Evolutionary conservation across 1,140 invertebrate genomes (phyloP), one percentile per base, ranked within the genome.

Genomic region (Sitobion miscanthi): DNA sequence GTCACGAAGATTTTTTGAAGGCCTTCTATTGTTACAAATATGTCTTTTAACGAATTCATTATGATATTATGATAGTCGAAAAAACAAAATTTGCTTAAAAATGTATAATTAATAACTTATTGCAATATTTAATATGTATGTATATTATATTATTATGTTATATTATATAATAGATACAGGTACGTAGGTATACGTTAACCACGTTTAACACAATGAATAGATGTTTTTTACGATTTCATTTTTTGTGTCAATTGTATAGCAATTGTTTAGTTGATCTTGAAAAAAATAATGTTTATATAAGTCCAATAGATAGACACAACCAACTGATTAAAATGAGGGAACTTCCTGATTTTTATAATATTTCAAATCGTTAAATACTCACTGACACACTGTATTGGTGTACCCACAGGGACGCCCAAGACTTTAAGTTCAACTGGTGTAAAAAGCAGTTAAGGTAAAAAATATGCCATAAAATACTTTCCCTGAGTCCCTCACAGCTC

Each of bases 21-120:
- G 87, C 54, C 49, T 89, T 57, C 87, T 89, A 89, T 89, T 89
- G 52, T 89, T 54, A 42, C 9, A 42, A 25, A 57, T 38, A 38
- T 38, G 52, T 25, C 38, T 54, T 89, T 38, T 89, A 54, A 89
- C 57, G 17, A 57, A 30, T 54, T 38, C 14, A 47, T 87, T 23
- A 47, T 11, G 42, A 30, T 86, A 85, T 85, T 85, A 47, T 86
- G 8, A 86, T 47, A 47, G 25, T 47, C 25, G 1, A 30, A 47
- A 86, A 86, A 86, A 86, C 21, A 3, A 77, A n/a, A 30, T 62
- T 62, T 77, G 11, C 2, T n/a, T 35, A 77, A 77, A 77, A 77
- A 77, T 35, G 3, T 30, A 77, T 77, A 77, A n/a, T 77, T 77
- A 77, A 77, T 35, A 77, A 77, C 62, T 17, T 77, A 77, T 77